Conservation (phyloP, 2,113 vertebrate genomes). For the Cryptomyrus ogoouensis region DNA sequence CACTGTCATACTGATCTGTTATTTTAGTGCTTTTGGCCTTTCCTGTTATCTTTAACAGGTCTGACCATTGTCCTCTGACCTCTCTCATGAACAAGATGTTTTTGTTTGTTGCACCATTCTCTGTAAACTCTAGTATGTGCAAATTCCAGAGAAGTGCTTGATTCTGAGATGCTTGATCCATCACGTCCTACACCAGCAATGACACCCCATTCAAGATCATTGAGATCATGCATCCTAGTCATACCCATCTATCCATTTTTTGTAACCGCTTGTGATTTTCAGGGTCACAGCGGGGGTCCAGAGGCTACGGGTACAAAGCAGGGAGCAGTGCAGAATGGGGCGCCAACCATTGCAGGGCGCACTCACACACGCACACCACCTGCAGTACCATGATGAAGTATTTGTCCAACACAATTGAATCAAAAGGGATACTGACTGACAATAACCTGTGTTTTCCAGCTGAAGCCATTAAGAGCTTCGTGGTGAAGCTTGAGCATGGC, state of each 20-base stretch:
- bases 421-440: not conserved
- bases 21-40: not conserved
- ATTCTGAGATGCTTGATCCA: not conserved
- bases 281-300: too few relatives aligned
- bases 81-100: not conserved
- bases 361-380: too few relatives aligned
- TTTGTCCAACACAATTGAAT: not conserved
- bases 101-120: not conserved
- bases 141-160: not conserved
- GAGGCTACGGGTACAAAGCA: too few relatives aligned
- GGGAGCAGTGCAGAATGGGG: too few relatives aligned
- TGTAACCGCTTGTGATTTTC: too few relatives aligned
- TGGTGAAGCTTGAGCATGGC: not conserved
- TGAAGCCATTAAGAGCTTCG: not conserved
- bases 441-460: not conserved
- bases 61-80: not conserved
- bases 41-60: not conserved
- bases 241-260: not conserved
- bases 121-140: not conserved
- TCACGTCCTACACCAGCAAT: not conserved
- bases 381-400: not conserved
- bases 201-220: not conserved
- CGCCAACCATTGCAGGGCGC: too few relatives aligned
- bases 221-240: not conserved
- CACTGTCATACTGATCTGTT: not conserved